phyloP scores from a whole-genome alignment of 2,113 vertebrate genomes.

The Grammomys dolichurus region DNA sequence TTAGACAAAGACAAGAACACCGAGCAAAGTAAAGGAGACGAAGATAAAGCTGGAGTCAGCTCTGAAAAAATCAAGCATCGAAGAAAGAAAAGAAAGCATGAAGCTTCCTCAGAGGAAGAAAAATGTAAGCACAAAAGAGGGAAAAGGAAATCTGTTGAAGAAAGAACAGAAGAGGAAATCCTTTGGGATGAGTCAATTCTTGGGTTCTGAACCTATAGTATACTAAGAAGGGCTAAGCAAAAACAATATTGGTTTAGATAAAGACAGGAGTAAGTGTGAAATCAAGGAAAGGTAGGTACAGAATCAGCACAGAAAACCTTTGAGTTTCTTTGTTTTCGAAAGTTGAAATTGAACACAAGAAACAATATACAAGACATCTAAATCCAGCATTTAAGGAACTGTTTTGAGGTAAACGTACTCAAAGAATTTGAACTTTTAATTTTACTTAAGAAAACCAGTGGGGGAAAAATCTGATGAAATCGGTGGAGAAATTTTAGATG shows the following conservation, averaged over 20 bases:
- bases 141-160: constrained; percentile 83
- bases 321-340: not conserved
- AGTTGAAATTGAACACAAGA: constrained; percentile 59
- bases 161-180: constrained; percentile 92
- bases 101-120: constrained; percentile 68
- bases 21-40: constrained; percentile 61
- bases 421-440: constrained; percentile 83
- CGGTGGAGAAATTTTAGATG: constrained; percentile 60
- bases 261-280: constrained; percentile 57
- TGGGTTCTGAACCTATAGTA: constrained; percentile 84
- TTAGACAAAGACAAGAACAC: too few relatives aligned
- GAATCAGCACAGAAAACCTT: constrained; percentile 66
- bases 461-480: constrained; percentile 40
- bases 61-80: constrained; percentile 80
- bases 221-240: not conserved
- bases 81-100: constrained; percentile 80
- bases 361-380: constrained; percentile 42
- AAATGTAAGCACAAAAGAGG: constrained; percentile 87
- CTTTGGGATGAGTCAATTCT: constrained; percentile 94
- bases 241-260: constrained; percentile 57
- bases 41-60: constrained; percentile 61
- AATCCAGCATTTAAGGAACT: constrained; percentile 68
- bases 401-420: constrained; percentile 89
- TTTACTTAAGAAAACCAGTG: constrained; percentile 38
- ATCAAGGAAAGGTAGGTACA: constrained; percentile 41